phyloP scores from a whole-genome alignment of 2,888 invertebrate species.

The Morinoia aosen region DNA sequence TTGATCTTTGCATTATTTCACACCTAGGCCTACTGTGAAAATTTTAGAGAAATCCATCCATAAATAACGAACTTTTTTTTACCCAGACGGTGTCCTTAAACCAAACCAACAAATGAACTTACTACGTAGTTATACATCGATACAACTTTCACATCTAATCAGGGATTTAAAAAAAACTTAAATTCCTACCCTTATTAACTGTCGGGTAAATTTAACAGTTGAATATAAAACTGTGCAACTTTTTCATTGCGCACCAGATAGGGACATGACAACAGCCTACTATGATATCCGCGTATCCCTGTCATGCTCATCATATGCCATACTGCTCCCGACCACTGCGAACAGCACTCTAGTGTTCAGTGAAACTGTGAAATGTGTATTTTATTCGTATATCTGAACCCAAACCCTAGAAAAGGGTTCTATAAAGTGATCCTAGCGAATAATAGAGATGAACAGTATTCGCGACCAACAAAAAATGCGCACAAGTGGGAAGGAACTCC shows the following conservation, averaged over 20 bases:
- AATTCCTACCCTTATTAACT: no score
- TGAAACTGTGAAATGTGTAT: slow-evolving; percentile 60
- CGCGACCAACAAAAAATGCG: slow-evolving; percentile 61
- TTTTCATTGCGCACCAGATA: not conserved
- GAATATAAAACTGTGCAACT: no score
- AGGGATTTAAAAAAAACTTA: no score
- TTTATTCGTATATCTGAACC: slow-evolving; percentile 61
- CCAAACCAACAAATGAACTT: no score
- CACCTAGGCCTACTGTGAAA: no score
- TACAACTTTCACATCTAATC: no score
- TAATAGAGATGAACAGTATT: slow-evolving; percentile 63
- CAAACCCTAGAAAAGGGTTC: slow-evolving; percentile 46
- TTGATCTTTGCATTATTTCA: no score
- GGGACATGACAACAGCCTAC: not conserved
- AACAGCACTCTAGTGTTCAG: not conserved
- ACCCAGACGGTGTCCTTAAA: no score
- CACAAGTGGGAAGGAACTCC: slow-evolving; percentile 57
- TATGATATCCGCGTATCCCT: not conserved
- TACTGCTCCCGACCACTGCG: not conserved
- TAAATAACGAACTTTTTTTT: no score
- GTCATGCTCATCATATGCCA: not conserved
- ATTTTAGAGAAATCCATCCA: no score
- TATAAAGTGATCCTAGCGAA: slow-evolving; percentile 61
- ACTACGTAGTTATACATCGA: no score
- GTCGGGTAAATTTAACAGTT: no score